Conservation (phyloP, 2,888 invertebrate species). For the Embidobia sp. region DNA sequence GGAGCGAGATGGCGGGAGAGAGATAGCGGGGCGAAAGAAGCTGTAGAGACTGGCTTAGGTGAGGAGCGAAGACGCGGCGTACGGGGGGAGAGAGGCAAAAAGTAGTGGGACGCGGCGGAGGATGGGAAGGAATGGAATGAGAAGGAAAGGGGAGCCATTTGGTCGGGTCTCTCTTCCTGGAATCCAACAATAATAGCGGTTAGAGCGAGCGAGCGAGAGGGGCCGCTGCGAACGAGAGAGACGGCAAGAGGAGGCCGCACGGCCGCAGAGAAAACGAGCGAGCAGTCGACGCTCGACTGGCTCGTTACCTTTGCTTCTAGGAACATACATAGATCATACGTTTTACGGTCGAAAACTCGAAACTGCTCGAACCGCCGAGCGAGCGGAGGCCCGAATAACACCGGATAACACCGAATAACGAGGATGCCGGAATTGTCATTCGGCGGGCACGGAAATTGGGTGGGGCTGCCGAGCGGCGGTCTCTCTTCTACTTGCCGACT, state of each 20-base stretch:
- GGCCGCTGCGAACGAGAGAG: no score
- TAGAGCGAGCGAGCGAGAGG: no score
- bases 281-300: conserved; percentile 69
- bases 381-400: no score
- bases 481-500: neutral
- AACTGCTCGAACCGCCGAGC: conserved; percentile 3
- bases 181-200: conserved; percentile 76
- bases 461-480: conserved; percentile 19
- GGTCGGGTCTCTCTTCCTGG: conserved; percentile 76
- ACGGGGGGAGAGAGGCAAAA: conserved; percentile 22
- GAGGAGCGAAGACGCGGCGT: conserved; percentile 25
- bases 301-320: conserved; percentile 74
- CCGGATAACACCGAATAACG: conserved; percentile 11
- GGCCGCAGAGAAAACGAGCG: conserved; percentile 26
- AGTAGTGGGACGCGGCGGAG: conserved; percentile 33
- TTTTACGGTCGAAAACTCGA: conserved; percentile 46
- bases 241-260: conserved; percentile 16
- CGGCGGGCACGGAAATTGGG: conserved; percentile 39
- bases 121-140: conserved; percentile 64
- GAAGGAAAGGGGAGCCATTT: conserved; percentile 72
- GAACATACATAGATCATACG: conserved; percentile 72
- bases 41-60: conserved; percentile 44
- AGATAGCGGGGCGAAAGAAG: conserved; percentile 44
- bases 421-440: conserved; percentile 37
- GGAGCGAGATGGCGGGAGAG: neutral